phyloP scores from a whole-genome alignment of 2,797 vertebrate genomes.

The Ctenopoma multispine region DNA sequence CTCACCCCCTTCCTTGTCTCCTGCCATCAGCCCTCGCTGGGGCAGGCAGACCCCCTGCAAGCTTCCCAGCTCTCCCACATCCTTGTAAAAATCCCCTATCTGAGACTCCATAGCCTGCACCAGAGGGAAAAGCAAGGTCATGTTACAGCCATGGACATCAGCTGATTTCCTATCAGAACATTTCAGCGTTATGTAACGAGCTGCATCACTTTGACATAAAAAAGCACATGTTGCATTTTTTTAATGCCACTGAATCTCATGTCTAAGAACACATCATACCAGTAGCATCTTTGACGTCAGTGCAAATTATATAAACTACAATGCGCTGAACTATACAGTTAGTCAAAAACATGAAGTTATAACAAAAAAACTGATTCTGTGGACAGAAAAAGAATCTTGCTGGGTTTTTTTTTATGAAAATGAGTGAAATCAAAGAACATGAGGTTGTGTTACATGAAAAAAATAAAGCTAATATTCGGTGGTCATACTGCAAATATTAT shows the following conservation, averaged over 20 bases:
- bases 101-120: slow-evolving; percentile 92
- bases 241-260: slow-evolving; percentile 50
- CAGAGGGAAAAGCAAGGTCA: slow-evolving; percentile 47
- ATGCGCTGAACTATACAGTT: slow-evolving; percentile 36
- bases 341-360: slow-evolving; percentile 35
- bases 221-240: slow-evolving; percentile 52
- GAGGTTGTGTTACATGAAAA: neutral
- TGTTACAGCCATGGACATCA: slow-evolving; percentile 55
- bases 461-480: too few species aligned
- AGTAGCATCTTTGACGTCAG: slow-evolving; percentile 21
- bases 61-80: slow-evolving; percentile 89
- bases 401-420: slow-evolving; percentile 12
- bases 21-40: slow-evolving; percentile 81
- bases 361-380: slow-evolving; percentile 1
- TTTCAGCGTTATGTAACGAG: slow-evolving; percentile 59
- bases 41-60: slow-evolving; percentile 85
- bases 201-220: slow-evolving; percentile 31
- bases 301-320: slow-evolving; percentile 48
- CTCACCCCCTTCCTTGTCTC: slow-evolving; percentile 81
- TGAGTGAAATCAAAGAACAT: neutral
- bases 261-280: slow-evolving; percentile 24
- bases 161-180: slow-evolving; percentile 45
- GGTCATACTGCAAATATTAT: too few species aligned
- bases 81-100: slow-evolving; percentile 92
- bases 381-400: slow-evolving; percentile 1